A percentile compares a stretch with the other conserved stretches of the same genome.
phyloP scores from a whole-genome alignment of 1,140 invertebrate genomes.

The Drepana arcuata region DNA sequence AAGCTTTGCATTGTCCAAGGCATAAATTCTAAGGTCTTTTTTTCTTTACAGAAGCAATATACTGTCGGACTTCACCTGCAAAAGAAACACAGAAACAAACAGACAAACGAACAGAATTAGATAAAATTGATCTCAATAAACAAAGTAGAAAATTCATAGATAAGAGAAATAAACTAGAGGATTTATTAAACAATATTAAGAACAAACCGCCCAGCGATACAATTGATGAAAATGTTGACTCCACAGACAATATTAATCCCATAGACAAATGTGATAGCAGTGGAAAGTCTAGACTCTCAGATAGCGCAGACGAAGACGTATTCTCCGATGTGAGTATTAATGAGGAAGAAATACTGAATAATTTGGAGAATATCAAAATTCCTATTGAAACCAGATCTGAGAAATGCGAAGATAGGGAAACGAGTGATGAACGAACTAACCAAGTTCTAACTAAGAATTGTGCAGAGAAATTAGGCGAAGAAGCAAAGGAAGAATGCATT shows the following conservation, averaged over 20 bases:
- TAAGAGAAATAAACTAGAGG: conserved; percentile 37
- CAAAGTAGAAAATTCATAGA: conserved; percentile 25
- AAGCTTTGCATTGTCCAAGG: neutral
- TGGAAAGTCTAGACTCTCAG: conserved; percentile 6
- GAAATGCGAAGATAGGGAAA: too few relatives aligned
- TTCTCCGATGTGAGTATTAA: conserved; percentile 18
- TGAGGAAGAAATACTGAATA: conserved; percentile 29
- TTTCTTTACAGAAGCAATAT: neutral
- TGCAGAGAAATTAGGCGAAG: neutral
- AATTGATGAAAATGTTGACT: too few relatives aligned
- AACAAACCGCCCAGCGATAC: too few relatives aligned
- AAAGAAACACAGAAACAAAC: conserved; percentile 7
- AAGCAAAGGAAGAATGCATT: conserved; percentile 2
- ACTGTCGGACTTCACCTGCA: neutral
- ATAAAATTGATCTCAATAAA: too few relatives aligned
- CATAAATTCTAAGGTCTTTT: neutral
- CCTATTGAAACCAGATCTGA: conserved; percentile 35
- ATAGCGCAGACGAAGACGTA: conserved; percentile 21
- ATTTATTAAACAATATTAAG: conserved; percentile 32
- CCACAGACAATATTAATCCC: too few relatives aligned
- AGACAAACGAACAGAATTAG: too few relatives aligned
- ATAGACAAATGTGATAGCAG: too few relatives aligned
- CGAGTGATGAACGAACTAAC: conserved; percentile 1
- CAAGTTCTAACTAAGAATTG: neutral
- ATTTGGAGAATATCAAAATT: conserved; percentile 44